Conservation (phyloP, 2,113 vertebrate genomes). For the Megaptera novaeangliae region DNA sequence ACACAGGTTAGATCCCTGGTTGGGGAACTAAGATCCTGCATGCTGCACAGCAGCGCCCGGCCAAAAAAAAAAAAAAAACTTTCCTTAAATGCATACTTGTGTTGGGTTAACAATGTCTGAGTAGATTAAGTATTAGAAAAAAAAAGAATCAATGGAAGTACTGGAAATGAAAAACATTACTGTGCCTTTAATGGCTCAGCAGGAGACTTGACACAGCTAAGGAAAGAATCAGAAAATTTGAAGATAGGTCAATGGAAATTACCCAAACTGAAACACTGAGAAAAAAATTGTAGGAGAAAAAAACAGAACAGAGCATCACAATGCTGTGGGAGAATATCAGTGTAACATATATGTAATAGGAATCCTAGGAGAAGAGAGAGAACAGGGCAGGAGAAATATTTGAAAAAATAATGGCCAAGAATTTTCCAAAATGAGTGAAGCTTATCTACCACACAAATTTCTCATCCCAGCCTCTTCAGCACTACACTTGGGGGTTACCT, state of each 20-base stretch:
- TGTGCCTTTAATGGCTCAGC: background rate
- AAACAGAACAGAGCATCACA: background rate
- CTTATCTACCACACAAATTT: background rate
- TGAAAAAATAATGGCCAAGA: background rate
- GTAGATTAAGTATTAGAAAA: background rate
- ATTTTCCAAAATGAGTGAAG: slow-evolving; percentile 2
- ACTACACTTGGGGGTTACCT: background rate
- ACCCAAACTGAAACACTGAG: background rate
- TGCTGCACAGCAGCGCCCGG: background rate
- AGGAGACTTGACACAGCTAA: background rate
- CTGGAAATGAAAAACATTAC: background rate
- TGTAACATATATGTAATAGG: background rate
- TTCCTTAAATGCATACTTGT: too few relatives aligned
- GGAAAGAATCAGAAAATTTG: background rate
- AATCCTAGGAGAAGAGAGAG: background rate
- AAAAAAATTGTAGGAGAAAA: background rate
- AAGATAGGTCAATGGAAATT: background rate
- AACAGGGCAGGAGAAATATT: background rate
- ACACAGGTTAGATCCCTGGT: background rate
- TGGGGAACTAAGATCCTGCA: background rate
- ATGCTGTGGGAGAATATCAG: background rate
- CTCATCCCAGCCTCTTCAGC: background rate
- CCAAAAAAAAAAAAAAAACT: too few relatives aligned
- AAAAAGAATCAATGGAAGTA: background rate
- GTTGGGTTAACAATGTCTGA: too few relatives aligned